phyloP scores from a whole-genome alignment of 92 coral and sea anemone genomes.

The Zoanthus sansibaricus region DNA sequence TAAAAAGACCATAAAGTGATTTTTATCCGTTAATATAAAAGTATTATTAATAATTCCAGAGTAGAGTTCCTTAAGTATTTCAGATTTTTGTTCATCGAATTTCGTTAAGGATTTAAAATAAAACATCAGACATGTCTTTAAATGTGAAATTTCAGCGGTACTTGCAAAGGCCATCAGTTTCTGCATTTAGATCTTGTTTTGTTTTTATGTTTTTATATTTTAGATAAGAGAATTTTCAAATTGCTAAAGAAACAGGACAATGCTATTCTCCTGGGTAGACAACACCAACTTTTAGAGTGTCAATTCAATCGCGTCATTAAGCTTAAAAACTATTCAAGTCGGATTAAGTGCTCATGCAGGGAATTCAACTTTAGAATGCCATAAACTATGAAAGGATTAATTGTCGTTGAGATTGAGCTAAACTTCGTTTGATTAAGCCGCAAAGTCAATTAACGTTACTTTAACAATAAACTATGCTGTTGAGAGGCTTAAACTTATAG shows the following conservation, averaged over 20 bases:
- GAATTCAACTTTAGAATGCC: constrained; percentile 13
- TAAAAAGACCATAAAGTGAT: neutral
- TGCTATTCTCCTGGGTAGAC: constrained; percentile 15
- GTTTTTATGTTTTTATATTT: neutral
- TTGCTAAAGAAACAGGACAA: neutral
- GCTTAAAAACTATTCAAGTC: neutral
- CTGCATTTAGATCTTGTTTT: neutral
- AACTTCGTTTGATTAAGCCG: constrained; percentile 29
- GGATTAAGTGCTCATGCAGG: neutral
- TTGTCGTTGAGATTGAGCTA: neutral
- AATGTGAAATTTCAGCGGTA: neutral
- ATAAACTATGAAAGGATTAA: constrained; percentile 24
- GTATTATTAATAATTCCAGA: neutral
- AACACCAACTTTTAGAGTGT: neutral
- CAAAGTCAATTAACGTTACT: constrained; percentile 7
- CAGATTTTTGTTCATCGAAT: neutral
- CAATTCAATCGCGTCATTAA: constrained; percentile 21
- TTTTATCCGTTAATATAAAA: neutral
- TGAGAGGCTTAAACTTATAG: neutral
- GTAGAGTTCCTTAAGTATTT: neutral
- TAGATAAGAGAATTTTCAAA: constrained; percentile 2
- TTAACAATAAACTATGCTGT: neutral
- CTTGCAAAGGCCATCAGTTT: neutral
- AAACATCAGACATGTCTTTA: neutral
- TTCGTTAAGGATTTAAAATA: neutral